Evolutionary conservation across 2,113 vertebrate species (phyloP).

Genomic region (Scytalopus superciliaris): DNA sequence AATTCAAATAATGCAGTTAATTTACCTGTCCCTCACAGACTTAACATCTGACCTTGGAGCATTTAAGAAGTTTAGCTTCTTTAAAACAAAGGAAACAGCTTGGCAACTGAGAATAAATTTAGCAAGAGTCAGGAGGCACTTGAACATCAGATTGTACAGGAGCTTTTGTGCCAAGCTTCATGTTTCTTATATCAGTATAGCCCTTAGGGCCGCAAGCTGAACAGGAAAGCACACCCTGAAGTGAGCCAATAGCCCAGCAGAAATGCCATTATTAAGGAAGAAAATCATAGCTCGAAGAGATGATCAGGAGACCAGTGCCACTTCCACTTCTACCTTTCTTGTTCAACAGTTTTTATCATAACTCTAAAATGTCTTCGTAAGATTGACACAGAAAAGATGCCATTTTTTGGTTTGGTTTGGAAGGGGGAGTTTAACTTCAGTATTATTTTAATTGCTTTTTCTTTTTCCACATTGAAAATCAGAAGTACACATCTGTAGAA

Average conservation of each 20-base stretch:
- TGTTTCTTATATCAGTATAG: neutral
- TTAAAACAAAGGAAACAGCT: neutral
- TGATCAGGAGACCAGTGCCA: neutral
- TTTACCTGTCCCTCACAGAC: neutral
- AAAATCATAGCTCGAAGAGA: neutral
- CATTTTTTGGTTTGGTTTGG: neutral
- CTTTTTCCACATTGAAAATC: neutral
- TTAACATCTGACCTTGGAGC: neutral
- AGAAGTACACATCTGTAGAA: neutral
- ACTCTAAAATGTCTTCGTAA: neutral
- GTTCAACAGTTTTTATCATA: neutral
- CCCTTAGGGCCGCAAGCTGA: neutral
- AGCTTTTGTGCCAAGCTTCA: neutral
- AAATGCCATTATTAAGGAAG: neutral
- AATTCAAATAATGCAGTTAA: neutral
- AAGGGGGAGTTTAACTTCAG: neutral
- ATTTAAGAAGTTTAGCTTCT: neutral
- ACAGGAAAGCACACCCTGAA: neutral
- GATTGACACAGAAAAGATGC: neutral
- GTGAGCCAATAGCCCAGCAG: neutral
- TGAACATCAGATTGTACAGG: neutral
- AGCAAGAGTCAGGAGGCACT: neutral
- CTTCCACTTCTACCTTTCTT: neutral
- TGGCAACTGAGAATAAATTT: neutral
- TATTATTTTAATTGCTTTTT: neutral